phyloP scores from a whole-genome alignment of 2,113 vertebrate species.

The Canis aureus region DNA sequence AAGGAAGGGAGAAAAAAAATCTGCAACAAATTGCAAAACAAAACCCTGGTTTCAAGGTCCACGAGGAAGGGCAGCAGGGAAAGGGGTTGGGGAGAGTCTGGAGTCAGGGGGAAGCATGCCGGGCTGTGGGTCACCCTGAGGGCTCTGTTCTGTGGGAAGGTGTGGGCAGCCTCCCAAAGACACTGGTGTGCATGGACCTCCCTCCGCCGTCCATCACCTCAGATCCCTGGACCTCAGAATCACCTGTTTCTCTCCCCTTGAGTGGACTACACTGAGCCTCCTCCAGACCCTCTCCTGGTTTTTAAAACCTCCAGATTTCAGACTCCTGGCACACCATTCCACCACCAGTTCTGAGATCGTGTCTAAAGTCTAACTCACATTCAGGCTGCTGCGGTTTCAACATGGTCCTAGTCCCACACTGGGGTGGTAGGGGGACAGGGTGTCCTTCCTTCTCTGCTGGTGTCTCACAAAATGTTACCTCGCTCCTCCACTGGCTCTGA shows the following conservation, averaged over 20 bases:
- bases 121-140: background rate
- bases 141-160: background rate
- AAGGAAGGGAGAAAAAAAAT: background rate
- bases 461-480: background rate
- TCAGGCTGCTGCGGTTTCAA: background rate
- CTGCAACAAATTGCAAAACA: constrained; percentile 57
- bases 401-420: background rate
- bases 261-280: background rate
- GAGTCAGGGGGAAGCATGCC: rapidly evolving
- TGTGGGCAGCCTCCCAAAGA: background rate
- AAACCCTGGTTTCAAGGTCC: background rate
- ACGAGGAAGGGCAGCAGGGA: background rate
- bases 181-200: rapidly evolving
- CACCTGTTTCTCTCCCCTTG: background rate
- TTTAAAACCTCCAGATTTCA: background rate
- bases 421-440: rapidly evolving
- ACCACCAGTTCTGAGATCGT: background rate
- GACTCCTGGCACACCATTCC: background rate
- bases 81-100: too few relatives aligned
- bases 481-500: background rate
- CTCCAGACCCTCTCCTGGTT: background rate
- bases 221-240: background rate
- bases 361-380: background rate
- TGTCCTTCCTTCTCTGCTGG: background rate
- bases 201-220: rapidly evolving